These are phyloP conservation scores for Torymus auratus DNA, from an alignment of 2,888 invertebrate genomes.

Conservation along the genomic window DNA sequence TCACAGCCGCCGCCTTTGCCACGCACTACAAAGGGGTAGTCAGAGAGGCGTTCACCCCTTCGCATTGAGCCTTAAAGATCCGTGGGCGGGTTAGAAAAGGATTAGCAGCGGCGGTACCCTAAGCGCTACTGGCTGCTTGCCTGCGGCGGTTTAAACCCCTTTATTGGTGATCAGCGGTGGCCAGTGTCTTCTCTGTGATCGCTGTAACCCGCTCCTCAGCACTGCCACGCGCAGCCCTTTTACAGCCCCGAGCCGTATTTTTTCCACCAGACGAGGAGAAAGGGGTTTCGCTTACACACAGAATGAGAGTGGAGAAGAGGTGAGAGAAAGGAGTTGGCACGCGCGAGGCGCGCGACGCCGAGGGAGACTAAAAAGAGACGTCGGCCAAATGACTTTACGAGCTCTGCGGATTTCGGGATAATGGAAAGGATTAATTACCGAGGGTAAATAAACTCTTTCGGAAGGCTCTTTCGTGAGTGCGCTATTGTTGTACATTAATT, in stretches of 20 bases:
- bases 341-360: constrained; percentile 62
- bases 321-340: constrained; percentile 61
- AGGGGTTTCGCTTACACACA: constrained; percentile 61
- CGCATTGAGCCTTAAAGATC: constrained; percentile 65
- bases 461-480: too few relatives aligned
- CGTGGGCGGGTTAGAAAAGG: constrained; percentile 70
- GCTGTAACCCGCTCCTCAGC: constrained; percentile 68
- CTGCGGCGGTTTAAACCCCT: constrained; percentile 66
- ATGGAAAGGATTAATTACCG: too few relatives aligned
- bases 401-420: neutral
- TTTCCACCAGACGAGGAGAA: constrained; percentile 62
- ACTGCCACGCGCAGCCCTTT: constrained; percentile 68
- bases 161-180: constrained; percentile 74
- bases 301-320: constrained; percentile 1
- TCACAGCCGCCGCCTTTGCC: too few relatives aligned
- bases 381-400: constrained; percentile 43
- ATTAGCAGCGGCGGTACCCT: constrained; percentile 66
- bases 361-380: constrained; percentile 29
- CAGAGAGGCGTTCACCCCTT: constrained; percentile 66
- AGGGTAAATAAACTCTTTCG: too few relatives aligned
- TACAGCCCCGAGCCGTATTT: constrained; percentile 68
- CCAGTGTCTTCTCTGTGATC: constrained; percentile 62
- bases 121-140: constrained; percentile 20
- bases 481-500: too few relatives aligned
- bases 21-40: constrained; percentile 64